Conservation (phyloP, 53 echinoderm and acorn worm species). For the Apostichopus leukothele region DNA sequence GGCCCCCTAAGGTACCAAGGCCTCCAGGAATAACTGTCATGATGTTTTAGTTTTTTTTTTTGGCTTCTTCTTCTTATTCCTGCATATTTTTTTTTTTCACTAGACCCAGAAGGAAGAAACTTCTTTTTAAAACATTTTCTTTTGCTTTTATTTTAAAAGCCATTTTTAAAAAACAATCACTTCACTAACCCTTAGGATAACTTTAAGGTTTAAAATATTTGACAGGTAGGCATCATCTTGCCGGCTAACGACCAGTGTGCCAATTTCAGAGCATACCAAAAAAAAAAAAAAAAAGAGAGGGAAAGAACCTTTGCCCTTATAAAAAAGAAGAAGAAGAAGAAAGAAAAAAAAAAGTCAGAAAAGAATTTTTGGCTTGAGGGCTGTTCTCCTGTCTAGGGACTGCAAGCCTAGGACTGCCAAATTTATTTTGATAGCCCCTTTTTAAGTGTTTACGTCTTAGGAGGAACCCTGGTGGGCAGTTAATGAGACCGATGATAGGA, state of each 20-base stretch:
- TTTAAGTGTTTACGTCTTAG: slow-evolving; percentile 47
- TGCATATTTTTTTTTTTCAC: not conserved
- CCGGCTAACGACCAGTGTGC: slow-evolving; percentile 9
- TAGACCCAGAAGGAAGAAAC: not conserved
- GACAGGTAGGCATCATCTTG: slow-evolving; percentile 27
- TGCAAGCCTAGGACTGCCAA: slow-evolving; percentile 45
- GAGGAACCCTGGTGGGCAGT: slow-evolving; percentile 41
- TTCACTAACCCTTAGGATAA: slow-evolving; percentile 15
- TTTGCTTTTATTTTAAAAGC: not conserved
- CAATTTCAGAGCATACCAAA: not conserved
- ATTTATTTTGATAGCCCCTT: slow-evolving; percentile 48
- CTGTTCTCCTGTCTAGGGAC: slow-evolving; percentile 42
- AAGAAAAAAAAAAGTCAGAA: slow-evolving; percentile 6
- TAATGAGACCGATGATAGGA: slow-evolving; percentile 36
- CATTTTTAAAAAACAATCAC: slow-evolving; percentile 42
- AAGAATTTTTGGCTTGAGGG: slow-evolving; percentile 39
- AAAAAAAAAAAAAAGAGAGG: not conserved
- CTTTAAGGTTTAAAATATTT: slow-evolving; percentile 1
- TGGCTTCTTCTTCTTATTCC: not conserved
- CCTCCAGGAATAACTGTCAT: slow-evolving; percentile 20
- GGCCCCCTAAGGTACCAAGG: slow-evolving; percentile 26
- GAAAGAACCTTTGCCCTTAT: not conserved
- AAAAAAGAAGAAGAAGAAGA: too few relatives aligned
- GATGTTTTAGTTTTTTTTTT: not conserved
- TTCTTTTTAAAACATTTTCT: not conserved